A percentile compares a stretch with the other conserved stretches of the same genome.
Evolutionary conservation across 2,113 vertebrate species (phyloP).

Genomic region (Turnix velox): DNA sequence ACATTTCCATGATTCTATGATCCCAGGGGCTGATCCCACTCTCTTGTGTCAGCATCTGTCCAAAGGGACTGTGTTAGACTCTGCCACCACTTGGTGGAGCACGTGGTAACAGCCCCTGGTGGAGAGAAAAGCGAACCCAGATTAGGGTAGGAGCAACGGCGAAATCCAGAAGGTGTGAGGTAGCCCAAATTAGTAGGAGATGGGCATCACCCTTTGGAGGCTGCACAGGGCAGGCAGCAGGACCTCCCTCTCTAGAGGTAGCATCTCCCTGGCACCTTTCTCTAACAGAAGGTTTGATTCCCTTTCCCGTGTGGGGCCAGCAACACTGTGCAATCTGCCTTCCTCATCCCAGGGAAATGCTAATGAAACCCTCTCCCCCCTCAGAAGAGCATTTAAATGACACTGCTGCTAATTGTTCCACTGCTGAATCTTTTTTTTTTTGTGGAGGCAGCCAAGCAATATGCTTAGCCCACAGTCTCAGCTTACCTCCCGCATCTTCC

Average conservation of each 20-base stretch:
- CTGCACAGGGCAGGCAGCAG: neutral
- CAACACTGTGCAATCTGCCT: neutral
- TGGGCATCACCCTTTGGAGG: neutral
- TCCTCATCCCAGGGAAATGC: neutral
- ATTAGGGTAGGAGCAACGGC: neutral
- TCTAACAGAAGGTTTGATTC: neutral
- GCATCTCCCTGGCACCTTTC: neutral
- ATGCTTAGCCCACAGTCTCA: neutral
- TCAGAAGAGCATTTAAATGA: neutral
- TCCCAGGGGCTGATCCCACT: neutral
- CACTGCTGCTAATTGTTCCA: neutral
- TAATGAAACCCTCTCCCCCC: neutral
- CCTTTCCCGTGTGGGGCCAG: neutral
- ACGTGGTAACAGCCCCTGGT: neutral
- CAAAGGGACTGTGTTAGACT: neutral
- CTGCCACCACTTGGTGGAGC: neutral
- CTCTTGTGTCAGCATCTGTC: neutral
- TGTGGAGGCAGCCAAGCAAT: neutral
- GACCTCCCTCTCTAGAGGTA: no score
- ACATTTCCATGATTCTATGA: no score
- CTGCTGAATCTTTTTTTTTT: neutral
- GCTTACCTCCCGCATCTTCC: neutral
- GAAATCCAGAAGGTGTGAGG: neutral
- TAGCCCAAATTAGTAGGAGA: neutral
- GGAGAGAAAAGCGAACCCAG: neutral